Evolutionary conservation across 2,888 invertebrate species (phyloP).

Genomic region (Diaprepes abbreviatus): DNA sequence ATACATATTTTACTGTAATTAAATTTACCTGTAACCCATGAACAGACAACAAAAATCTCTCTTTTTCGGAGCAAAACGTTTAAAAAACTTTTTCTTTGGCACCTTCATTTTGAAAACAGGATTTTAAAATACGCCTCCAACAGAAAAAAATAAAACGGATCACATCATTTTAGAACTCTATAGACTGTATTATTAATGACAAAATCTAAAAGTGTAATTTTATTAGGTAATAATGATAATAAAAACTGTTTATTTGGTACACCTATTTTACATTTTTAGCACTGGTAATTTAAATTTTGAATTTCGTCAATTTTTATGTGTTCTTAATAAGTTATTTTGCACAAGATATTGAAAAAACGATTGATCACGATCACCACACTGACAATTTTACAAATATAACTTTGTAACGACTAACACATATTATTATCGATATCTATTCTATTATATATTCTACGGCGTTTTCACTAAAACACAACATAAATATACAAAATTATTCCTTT

Average conservation of each 20-base stretch:
- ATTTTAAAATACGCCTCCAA: no score
- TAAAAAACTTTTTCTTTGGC: constrained; percentile 27
- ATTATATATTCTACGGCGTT: neutral
- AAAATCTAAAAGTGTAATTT: no score
- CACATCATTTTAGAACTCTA: no score
- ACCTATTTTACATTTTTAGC: neutral
- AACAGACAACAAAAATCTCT: constrained; percentile 40
- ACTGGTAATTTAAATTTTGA: neutral
- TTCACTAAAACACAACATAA: constrained; percentile 1
- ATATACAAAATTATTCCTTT: constrained; percentile 7
- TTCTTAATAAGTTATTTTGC: neutral
- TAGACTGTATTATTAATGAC: no score
- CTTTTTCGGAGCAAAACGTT: constrained; percentile 29
- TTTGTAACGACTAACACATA: neutral
- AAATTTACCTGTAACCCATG: constrained; percentile 38
- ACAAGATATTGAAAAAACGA: neutral
- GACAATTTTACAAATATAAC: neutral
- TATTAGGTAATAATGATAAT: neutral
- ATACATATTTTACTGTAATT: neutral
- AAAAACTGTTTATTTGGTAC: neutral
- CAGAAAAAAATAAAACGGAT: no score
- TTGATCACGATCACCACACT: neutral
- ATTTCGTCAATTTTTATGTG: neutral
- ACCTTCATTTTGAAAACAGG: constrained; percentile 20
- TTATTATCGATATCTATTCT: neutral